Evolutionary conservation across 2,797 vertebrate species (phyloP).

Genomic region (Sylvilagus floridanus): DNA sequence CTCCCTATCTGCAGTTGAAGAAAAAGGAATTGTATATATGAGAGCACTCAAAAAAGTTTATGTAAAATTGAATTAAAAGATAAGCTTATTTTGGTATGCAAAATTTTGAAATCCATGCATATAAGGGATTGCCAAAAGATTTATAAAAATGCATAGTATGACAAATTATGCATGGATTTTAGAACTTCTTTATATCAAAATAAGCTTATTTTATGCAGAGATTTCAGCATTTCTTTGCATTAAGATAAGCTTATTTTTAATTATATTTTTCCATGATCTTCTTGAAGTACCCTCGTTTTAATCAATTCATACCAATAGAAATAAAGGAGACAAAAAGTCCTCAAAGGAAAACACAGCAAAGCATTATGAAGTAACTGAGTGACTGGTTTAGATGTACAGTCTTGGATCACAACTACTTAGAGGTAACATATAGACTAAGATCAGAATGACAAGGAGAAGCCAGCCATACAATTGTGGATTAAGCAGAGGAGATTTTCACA

Average conservation of each 20-base stretch:
- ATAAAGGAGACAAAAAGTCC: not conserved
- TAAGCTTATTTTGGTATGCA: too few relatives aligned
- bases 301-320: not conserved
- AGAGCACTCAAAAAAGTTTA: too few relatives aligned
- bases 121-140: too few relatives aligned
- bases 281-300: not conserved
- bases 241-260: too few relatives aligned
- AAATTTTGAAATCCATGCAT: too few relatives aligned
- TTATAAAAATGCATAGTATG: too few relatives aligned
- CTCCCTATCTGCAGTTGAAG: not conserved
- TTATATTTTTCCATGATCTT: too few relatives aligned
- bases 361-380: not conserved
- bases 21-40: not conserved
- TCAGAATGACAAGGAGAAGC: not conserved
- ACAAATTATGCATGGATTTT: too few relatives aligned
- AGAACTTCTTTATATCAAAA: too few relatives aligned
- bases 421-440: not conserved
- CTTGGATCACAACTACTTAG: not conserved
- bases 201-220: too few relatives aligned
- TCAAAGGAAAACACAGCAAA: slow-evolving; percentile 1
- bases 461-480: not conserved
- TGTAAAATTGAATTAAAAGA: too few relatives aligned
- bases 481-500: not conserved
- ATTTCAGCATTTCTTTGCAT: too few relatives aligned
- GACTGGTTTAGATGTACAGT: not conserved